Evolutionary conservation across 2,888 invertebrate species (phyloP), one percentile per base, ranked within the genome.

Genomic region (Cheilosia scutellata): DNA sequence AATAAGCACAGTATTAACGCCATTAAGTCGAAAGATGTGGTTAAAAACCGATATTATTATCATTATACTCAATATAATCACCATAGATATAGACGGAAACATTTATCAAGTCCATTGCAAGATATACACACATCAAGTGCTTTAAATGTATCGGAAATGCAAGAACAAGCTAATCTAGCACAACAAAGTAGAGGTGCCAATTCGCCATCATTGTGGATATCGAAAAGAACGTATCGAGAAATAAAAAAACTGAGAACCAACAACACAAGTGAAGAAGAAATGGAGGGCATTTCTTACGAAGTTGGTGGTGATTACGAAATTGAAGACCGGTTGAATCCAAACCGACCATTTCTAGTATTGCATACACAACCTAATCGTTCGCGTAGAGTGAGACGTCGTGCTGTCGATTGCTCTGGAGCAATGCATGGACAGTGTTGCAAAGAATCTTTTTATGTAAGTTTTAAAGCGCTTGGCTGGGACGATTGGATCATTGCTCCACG

Each of bases 401-500:
- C 97, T 44, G 94, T 97, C 79, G 97, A 97, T 92, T 98, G 98
- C 93, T 95, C 95, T 87, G 92, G 91, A 0, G 95, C 95, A 2
- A 80, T 90, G 0, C 90, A 89, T 57, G 95, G 95, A 89, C 96
- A 96, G 91, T 98, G 98, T 93, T 96, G 96, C 92, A 97, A 97
- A 90, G 96, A 98, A 93, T 95, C 96, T 63, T 97, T 98, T 93
- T 98, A 97, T 94, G 97, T 98, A 89, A 97, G 96, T 92, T 98
- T 98, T 93, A 96, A 96, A 91, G 96, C 96, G 89, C 94, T 98
- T 66, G 97, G 97, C 89, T 98, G 98, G 98, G 97, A 97, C 93
- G 97, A 98, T 93, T 98, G 97, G 97, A 97, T 98, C 91, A 96
- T 97, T 89, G 96, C 96, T 88, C 97, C 97, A 33, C 95, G 95